Evolutionary conservation across 2,888 invertebrate genomes (phyloP).

Genomic region (Xanthorhoe designata): DNA sequence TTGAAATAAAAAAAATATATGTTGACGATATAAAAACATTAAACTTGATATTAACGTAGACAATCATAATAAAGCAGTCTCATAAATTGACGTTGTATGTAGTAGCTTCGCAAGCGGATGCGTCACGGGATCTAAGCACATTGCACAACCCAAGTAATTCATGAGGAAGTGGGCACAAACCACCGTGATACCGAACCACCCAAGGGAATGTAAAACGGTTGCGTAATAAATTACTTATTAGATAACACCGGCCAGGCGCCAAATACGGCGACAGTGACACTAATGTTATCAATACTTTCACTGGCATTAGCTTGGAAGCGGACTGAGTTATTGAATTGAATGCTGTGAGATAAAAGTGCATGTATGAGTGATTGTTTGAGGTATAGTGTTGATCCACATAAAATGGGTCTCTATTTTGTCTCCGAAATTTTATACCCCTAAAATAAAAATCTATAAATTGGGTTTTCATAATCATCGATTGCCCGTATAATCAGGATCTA

Average conservation of each 20-base stretch:
- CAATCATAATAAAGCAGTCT: neutral
- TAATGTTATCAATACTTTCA: constrained; percentile 64
- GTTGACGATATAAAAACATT: neutral
- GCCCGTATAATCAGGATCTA: too few relatives aligned
- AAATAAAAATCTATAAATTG: too few relatives aligned
- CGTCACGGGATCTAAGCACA: constrained; percentile 51
- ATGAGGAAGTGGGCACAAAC: constrained; percentile 39
- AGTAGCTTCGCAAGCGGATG: constrained; percentile 49
- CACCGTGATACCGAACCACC: constrained; percentile 25
- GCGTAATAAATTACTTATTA: constrained; percentile 42
- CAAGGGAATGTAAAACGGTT: constrained; percentile 39
- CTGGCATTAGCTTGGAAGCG: constrained; percentile 46
- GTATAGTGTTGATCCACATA: too few relatives aligned
- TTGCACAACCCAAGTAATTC: constrained; percentile 42
- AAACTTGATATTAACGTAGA: neutral
- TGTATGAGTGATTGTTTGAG: too few relatives aligned
- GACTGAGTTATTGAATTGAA: constrained; percentile 43
- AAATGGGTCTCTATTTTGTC: too few relatives aligned
- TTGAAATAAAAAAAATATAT: neutral
- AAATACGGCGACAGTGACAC: constrained; percentile 24
- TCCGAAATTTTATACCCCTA: too few relatives aligned
- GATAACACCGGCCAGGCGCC: constrained; percentile 33
- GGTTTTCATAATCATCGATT: too few relatives aligned
- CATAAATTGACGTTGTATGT: neutral
- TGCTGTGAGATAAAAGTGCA: constrained; percentile 28